Percentiles rank a stretch among this genome's conserved stretches.
phyloP scores from a whole-genome alignment of 2,888 invertebrate genomes.

The Callyntrura sp. region DNA sequence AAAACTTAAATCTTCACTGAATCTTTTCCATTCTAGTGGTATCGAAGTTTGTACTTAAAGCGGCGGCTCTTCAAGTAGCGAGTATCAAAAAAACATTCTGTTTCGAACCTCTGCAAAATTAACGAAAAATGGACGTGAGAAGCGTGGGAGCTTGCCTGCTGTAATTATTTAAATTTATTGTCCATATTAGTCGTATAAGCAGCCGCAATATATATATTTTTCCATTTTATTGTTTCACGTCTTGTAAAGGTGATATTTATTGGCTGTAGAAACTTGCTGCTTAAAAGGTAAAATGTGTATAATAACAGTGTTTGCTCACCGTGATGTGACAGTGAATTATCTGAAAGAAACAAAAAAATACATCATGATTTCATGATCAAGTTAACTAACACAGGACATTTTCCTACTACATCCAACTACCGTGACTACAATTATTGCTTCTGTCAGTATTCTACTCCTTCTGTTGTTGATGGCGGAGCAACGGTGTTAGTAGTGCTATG shows the following conservation, averaged over 20 bases:
- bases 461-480: neutral
- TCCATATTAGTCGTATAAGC: slow-evolving; percentile 36
- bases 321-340: slow-evolving; percentile 33
- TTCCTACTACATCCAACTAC: neutral
- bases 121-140: no score
- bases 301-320: slow-evolving; percentile 29
- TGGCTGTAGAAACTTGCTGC: slow-evolving; percentile 44
- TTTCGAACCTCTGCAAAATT: no score
- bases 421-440: neutral
- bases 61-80: no score
- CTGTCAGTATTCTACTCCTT: neutral
- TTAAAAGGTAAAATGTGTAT: slow-evolving; percentile 50
- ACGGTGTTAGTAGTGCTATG: no score
- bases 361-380: neutral
- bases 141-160: slow-evolving; percentile 21
- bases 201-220: slow-evolving; percentile 11
- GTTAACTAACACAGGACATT: slow-evolving; percentile 3
- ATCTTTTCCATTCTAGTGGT: no score
- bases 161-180: slow-evolving; percentile 39
- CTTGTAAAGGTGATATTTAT: slow-evolving; percentile 57
- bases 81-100: no score
- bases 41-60: no score
- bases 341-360: slow-evolving; percentile 23
- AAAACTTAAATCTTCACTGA: slow-evolving; percentile 24
- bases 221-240: slow-evolving; percentile 5